These are phyloP conservation scores for Thamnophis elegans DNA, from an alignment of 2,797 vertebrate genomes.

Conservation along the genomic window DNA sequence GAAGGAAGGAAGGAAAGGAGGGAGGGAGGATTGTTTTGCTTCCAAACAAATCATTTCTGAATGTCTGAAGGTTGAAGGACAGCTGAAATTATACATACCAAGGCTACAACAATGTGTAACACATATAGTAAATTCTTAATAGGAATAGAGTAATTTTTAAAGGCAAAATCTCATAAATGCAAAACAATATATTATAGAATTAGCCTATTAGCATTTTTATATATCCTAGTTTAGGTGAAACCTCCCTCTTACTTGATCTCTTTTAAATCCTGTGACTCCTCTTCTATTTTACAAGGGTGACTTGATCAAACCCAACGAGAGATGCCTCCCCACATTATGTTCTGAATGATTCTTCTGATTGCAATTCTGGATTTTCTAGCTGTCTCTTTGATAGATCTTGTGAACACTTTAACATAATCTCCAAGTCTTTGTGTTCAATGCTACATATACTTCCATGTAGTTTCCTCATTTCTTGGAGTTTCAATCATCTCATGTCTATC, in stretches of 20 bases:
- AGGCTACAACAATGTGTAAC: conserved; percentile 45
- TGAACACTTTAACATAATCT: background rate
- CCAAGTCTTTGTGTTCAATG: background rate
- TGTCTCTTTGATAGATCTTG: background rate
- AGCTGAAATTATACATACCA: conserved; percentile 52
- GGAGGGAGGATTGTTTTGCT: conserved; percentile 10
- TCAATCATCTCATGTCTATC: background rate
- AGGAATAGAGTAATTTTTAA: conserved; percentile 31
- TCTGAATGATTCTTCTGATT: background rate
- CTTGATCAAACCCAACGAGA: background rate
- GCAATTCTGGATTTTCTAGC: background rate
- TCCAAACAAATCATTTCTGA: conserved; percentile 39
- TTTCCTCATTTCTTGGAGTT: background rate
- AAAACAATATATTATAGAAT: background rate
- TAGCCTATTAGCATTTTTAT: background rate
- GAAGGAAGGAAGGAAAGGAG: background rate
- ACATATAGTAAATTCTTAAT: background rate
- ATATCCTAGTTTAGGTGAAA: background rate
- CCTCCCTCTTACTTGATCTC: background rate
- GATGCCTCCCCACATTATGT: background rate
- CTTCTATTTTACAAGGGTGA: background rate
- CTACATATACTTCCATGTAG: background rate
- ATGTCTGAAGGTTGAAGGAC: background rate
- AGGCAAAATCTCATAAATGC: background rate
- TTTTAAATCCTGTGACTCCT: background rate